Base-by-base conservation (phyloP, 2,113 vertebrate genomes). In the Thalassarche chlororhynchos region DNA sequence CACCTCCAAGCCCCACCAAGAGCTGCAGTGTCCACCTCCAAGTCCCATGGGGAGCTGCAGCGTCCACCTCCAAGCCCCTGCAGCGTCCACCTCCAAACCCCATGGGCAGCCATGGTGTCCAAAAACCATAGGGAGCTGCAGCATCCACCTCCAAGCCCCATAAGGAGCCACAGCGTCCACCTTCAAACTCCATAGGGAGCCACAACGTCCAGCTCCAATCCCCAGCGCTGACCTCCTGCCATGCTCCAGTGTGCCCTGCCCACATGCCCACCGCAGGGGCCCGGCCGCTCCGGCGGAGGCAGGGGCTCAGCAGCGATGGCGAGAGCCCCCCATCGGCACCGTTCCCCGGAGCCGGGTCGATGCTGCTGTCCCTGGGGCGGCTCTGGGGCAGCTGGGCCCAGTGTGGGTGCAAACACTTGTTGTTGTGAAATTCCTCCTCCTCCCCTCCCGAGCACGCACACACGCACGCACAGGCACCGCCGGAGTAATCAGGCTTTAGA, bases 401-500 rank as follows among this genome's bases (percentile, higher is more conserved):
- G 81, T 1, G 65, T 47, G 91, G 87, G 84, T 76, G 74, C 91
- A 75, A 95, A 95, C 94, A 96, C 95, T 97, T 96, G 93, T 97
- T 96, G 93, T 94, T 96, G 91, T 87, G 94, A 96, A 96, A 96
- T 96, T 96, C 91, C 84, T 96, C 83, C 90, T 96, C 90, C 92
- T 92, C 92, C 89, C 92, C 84, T 97, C 81, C 69, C 12, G 3
- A 89, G 87, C 95, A 92, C 32, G 28, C 77, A 90, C 32, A 36
- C 74, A 86, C 68, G 40, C 89, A 97, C 38, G 60, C 90, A 92
- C 92, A 97, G 88, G 94, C 97, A 97, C 93, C 31, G 40, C 94
- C 89, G 8, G 81, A 96, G 94, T 97, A 97, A 97, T 97, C 97
- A 97, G 96, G 96, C 97, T 97, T 97, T 96, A 97, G 97, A 91